Base-by-base conservation (phyloP, 1,140 invertebrate genomes). In the Orius insidiosus region DNA sequence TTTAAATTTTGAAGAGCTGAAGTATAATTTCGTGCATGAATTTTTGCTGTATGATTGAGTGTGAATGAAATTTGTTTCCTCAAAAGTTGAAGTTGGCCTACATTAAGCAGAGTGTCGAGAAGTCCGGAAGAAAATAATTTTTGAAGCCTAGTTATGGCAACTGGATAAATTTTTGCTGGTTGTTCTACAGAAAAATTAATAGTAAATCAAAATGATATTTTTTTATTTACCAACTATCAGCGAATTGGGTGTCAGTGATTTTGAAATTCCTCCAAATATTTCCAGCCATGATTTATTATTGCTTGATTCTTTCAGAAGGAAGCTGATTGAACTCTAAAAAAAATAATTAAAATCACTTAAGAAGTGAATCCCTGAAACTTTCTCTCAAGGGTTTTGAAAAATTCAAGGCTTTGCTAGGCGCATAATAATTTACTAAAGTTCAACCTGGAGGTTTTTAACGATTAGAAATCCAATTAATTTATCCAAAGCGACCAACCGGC, bases 11-110 rank as follows among this genome's bases (percentile, higher is more conserved):
- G 69, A 10, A 95, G 62, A 13, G 85, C 76, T 18, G 78, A 71
- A 57, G 84, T 80, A 54, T 96, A 71, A 59, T 89, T 78, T 56
- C 90, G 89, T 0, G 90, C 86, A 67, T 96, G 83, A 68, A 93
- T 93, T 68, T 87, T 89, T 57, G 85, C 88, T 11, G 76, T 78
- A 1, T 78, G 85, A 55, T 84, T 85, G n/a, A 98, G 67, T 61
- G 93, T 83, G 59, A 85, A 81, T 5, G 77, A 75, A 49, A 95
- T 83, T 58, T 90, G 80, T 56, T 78, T 80, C 40, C 86, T 68
- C 13, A 97, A 59, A 19, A 95, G 62, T 62, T 96, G 90, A 58
- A 92, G 70, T 54, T 92, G 87, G 2, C 93, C 93, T 56, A 96
- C 74, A 56, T 73, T 71, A 24, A 88, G 60, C 11, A 86, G 59